phyloP scores from a whole-genome alignment of 2,888 invertebrate genomes.

The Pyrochroa serraticornis region DNA sequence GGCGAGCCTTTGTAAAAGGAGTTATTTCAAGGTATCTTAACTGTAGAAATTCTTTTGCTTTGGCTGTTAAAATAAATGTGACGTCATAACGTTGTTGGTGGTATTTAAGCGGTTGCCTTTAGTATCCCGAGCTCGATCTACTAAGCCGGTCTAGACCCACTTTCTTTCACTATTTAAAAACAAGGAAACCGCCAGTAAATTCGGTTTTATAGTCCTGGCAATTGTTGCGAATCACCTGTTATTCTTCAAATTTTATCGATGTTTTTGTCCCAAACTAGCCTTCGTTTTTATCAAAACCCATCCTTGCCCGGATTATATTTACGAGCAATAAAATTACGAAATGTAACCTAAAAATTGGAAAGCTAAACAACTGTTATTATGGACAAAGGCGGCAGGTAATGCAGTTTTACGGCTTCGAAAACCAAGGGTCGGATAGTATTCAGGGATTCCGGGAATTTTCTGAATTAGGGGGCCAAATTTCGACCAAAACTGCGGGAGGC shows the following conservation, averaged over 20 bases:
- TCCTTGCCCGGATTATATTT: conserved; percentile 11
- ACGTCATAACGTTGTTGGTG: conserved; percentile 39
- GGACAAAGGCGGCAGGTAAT: conserved; percentile 27
- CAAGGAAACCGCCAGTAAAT: neutral
- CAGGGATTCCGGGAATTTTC: conserved; percentile 24
- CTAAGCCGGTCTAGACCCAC: conserved; percentile 30
- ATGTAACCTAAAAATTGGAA: conserved; percentile 25
- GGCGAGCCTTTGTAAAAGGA: conserved; percentile 34
- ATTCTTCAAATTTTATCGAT: too few species aligned
- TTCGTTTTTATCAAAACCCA: neutral
- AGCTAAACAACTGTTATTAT: conserved; percentile 20
- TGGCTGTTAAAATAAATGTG: conserved; percentile 38
- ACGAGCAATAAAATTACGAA: conserved; percentile 25
- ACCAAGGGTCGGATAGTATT: conserved; percentile 23
- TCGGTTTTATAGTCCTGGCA: too few species aligned
- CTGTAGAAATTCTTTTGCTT: conserved; percentile 35
- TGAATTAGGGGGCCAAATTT: conserved; percentile 21
- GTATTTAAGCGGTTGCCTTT: conserved; percentile 34
- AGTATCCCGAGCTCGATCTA: conserved; percentile 28
- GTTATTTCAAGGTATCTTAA: conserved; percentile 38
- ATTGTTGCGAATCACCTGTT: too few species aligned
- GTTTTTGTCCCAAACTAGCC: too few species aligned
- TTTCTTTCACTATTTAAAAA: conserved; percentile 14
- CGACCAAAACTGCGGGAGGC: conserved; percentile 23
- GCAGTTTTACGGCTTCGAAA: conserved; percentile 21